Evolutionary conservation across 2,888 invertebrate genomes (phyloP).

Genomic region (Drosophila yooni): DNA sequence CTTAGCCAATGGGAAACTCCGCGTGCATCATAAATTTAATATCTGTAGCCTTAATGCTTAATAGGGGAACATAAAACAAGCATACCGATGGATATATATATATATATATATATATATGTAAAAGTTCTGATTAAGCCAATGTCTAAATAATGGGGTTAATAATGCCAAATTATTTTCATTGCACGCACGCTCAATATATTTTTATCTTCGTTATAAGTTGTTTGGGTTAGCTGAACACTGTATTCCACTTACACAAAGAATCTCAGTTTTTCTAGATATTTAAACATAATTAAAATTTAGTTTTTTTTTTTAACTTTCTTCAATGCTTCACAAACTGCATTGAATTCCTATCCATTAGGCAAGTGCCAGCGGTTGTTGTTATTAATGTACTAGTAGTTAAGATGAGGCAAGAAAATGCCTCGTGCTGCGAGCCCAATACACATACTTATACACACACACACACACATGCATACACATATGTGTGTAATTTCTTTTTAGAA

Average conservation of each 20-base stretch:
- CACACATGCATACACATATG: neutral
- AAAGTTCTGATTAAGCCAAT: neutral
- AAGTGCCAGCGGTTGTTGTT: slow-evolving; percentile 19
- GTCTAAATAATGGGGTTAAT: neutral
- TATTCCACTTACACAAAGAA: slow-evolving; percentile 1
- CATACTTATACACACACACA: neutral
- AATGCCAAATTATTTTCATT: neutral
- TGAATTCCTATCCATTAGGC: slow-evolving; percentile 32
- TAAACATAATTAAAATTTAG: slow-evolving; percentile 7
- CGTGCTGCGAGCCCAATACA: slow-evolving; percentile 23
- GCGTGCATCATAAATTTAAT: neutral
- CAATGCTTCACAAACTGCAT: slow-evolving; percentile 38
- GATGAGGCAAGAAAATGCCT: slow-evolving; percentile 16
- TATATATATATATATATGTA: neutral
- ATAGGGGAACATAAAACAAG: neutral
- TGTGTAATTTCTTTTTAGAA: slow-evolving; percentile 64
- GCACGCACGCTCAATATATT: neutral
- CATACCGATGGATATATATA: neutral
- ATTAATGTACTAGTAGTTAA: neutral
- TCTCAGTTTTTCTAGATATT: slow-evolving; percentile 19
- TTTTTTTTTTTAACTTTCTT: slow-evolving; percentile 27
- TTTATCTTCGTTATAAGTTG: neutral
- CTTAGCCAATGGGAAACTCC: neutral
- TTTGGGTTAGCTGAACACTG: slow-evolving; percentile 1
- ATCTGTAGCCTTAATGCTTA: neutral